Evolutionary conservation across 2,113 vertebrate genomes (phyloP).

Genomic region (Naja naja): DNA sequence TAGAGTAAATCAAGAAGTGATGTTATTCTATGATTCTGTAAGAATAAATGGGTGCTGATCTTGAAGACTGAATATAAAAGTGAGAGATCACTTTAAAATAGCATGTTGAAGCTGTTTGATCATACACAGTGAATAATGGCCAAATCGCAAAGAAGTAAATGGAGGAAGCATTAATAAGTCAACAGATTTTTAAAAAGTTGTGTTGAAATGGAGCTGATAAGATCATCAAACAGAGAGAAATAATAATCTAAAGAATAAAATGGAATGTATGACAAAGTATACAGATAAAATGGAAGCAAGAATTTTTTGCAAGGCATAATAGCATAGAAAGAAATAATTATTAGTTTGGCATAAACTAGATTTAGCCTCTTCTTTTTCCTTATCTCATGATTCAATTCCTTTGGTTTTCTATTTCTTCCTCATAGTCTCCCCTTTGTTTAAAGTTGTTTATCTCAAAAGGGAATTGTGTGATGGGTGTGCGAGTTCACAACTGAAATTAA

Average conservation of each 20-base stretch:
- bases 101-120: not conserved
- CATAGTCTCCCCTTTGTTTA: not conserved
- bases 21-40: not conserved
- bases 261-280: not conserved
- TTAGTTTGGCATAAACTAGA: not conserved
- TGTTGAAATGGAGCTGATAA: not conserved
- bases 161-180: not conserved
- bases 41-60: not conserved
- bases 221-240: not conserved
- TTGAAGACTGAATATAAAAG: not conserved
- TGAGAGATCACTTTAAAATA: not conserved
- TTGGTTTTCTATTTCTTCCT: not conserved
- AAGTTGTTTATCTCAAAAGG: not conserved
- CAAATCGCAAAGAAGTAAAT: not conserved
- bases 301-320: not conserved
- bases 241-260: not conserved
- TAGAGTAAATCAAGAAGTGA: not conserved
- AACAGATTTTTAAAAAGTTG: not conserved
- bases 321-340: not conserved
- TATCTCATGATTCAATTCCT: not conserved
- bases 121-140: not conserved
- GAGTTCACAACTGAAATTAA: not conserved
- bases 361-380: not conserved
- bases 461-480: not conserved
- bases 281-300: not conserved